phyloP scores from a whole-genome alignment of 1,140 invertebrate genomes.

The Uloborus diversus region DNA sequence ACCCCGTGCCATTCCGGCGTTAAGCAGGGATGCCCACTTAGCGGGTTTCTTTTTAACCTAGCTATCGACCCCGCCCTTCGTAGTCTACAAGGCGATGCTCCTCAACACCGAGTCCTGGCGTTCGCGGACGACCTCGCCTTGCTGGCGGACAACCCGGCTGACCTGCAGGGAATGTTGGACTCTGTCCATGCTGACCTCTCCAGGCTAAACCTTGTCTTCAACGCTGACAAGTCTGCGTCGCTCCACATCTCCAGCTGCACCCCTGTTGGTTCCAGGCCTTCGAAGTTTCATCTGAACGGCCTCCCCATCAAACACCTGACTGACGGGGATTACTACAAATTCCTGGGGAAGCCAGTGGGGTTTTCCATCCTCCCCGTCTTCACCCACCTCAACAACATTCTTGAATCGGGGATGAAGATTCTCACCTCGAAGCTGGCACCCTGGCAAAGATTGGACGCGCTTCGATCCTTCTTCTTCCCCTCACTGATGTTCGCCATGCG shows the following conservation, averaged over 20 bases:
- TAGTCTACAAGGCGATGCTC: background rate
- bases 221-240: background rate
- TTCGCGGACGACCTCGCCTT: background rate
- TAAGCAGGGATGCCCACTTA: background rate
- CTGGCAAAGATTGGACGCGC: background rate
- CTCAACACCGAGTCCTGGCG: background rate
- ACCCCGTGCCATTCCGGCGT: background rate
- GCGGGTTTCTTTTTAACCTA: background rate
- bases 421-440: background rate
- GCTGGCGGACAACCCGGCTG: background rate
- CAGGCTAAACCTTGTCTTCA: too few species aligned
- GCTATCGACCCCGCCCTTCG: background rate
- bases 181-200: too few species aligned
- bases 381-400: background rate
- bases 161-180: background rate
- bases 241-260: background rate
- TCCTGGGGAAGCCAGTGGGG: background rate
- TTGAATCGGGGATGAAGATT: background rate
- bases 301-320: background rate
- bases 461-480: background rate
- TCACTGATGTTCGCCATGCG: background rate
- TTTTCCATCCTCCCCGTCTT: background rate
- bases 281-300: background rate
- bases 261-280: background rate
- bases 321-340: background rate